Percentiles rank a stretch among this genome's conserved stretches.
phyloP scores from a whole-genome alignment of 2,113 vertebrate genomes.

The Conger conger region DNA sequence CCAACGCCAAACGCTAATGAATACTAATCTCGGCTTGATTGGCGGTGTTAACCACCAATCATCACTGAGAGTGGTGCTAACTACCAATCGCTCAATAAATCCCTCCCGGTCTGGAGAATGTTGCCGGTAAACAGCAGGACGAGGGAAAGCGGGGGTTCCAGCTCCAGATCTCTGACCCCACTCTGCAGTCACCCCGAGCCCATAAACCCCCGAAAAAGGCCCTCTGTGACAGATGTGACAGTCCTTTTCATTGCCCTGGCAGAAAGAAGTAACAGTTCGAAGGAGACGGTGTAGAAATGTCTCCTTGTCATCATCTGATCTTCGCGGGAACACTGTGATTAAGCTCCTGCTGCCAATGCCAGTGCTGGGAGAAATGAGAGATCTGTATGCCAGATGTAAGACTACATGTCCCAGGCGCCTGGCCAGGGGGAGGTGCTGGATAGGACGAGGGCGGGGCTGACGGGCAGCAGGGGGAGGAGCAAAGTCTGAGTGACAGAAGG shows the following conservation, averaged over 20 bases:
- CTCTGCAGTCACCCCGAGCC: background rate
- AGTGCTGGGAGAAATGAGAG: background rate
- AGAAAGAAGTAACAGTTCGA: background rate
- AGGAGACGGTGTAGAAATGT: background rate
- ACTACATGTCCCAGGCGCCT: too few relatives aligned
- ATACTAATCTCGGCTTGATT: background rate
- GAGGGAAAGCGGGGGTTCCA: background rate
- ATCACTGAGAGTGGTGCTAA: background rate
- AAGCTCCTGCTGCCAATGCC: background rate
- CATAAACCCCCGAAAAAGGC: background rate
- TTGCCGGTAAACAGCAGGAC: background rate
- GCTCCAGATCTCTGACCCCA: background rate
- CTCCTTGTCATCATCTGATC: background rate
- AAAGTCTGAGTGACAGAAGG: background rate
- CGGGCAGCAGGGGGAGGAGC: background rate
- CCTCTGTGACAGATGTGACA: background rate
- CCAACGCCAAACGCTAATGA: background rate
- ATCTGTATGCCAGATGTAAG: too few relatives aligned
- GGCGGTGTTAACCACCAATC: background rate
- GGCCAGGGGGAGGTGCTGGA: background rate
- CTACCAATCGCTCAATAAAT: background rate
- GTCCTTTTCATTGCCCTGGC: background rate
- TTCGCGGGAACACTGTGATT: background rate
- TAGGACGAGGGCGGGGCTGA: background rate
- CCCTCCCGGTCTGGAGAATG: background rate